These are phyloP conservation scores for Icerya purchasi DNA, from an alignment of 2,888 invertebrate species.

Conservation along the genomic window DNA sequence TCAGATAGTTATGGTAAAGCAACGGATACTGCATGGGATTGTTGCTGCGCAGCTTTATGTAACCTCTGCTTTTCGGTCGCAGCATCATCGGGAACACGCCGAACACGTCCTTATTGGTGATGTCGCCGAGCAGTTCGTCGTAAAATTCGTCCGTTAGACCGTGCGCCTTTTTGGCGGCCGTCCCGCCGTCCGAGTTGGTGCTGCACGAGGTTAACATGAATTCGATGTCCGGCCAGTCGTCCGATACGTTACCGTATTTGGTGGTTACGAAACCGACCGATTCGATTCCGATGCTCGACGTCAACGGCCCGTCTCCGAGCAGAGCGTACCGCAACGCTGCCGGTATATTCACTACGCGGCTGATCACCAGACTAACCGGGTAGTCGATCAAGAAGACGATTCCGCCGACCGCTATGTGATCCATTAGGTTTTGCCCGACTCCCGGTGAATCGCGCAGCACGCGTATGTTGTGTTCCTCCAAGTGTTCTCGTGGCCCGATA, in stretches of 20 bases:
- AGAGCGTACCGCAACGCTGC: conserved; percentile 63
- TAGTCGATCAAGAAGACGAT: conserved; percentile 58
- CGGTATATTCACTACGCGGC: conserved; percentile 58
- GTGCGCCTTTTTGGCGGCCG: conserved; percentile 47
- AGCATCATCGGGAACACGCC: conserved; percentile 75
- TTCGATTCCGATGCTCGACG: conserved; percentile 69
- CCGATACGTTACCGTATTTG: conserved; percentile 63
- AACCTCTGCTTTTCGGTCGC: conserved; percentile 66
- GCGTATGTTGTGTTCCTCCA: conserved; percentile 45
- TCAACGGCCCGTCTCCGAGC: conserved; percentile 66
- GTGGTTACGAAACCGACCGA: conserved; percentile 72
- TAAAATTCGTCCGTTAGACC: conserved; percentile 63
- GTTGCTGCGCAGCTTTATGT: conserved; percentile 41
- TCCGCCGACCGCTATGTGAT: conserved; percentile 74
- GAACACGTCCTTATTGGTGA: conserved; percentile 53
- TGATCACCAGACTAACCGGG: conserved; percentile 57
- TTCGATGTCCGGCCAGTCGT: conserved; percentile 82
- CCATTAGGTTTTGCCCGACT: conserved; percentile 69
- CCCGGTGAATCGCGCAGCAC: conserved; percentile 57
- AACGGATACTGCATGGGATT: conserved; percentile 58
- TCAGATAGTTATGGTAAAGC: conserved; percentile 77
- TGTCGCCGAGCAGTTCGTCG: conserved; percentile 45
- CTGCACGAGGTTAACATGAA: conserved; percentile 72
- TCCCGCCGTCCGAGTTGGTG: conserved; percentile 64
- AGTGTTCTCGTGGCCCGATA: conserved; percentile 53